Evolutionary conservation across 2,888 invertebrate species (phyloP).

Genomic region (Nebria salina): DNA sequence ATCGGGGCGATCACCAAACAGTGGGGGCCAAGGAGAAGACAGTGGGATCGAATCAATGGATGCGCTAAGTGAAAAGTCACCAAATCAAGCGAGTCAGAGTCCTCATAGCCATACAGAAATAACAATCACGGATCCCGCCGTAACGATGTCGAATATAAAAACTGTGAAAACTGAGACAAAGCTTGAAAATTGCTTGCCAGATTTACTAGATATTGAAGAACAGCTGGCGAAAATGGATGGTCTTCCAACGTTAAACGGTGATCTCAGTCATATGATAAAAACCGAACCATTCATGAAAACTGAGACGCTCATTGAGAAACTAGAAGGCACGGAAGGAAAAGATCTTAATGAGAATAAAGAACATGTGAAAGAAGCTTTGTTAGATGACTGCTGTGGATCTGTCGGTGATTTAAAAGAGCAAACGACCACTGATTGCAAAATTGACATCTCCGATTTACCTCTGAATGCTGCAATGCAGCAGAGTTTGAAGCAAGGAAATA

Average conservation of each 20-base stretch:
- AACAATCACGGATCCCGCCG: conserved; percentile 54
- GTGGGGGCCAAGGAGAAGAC: conserved; percentile 78
- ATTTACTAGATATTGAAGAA: conserved; percentile 74
- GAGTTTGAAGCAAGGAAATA: conserved; percentile 53
- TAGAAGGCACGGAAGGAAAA: conserved; percentile 49
- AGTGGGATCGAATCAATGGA: conserved; percentile 95
- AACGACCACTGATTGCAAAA: conserved; percentile 48
- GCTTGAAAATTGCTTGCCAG: conserved; percentile 63
- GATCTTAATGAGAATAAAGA: conserved; percentile 58
- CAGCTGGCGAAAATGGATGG: conserved; percentile 77
- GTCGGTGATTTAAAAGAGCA: conserved; percentile 26
- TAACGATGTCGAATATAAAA: conserved; percentile 46
- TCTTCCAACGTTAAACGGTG: conserved; percentile 63
- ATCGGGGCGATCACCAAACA: conserved; percentile 59
- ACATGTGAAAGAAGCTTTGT: conserved; percentile 50
- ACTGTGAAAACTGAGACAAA: conserved; percentile 47
- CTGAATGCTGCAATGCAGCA: conserved; percentile 58
- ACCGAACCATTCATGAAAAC: conserved; percentile 45
- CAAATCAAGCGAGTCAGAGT: conserved; percentile 85
- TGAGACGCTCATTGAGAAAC: conserved; percentile 44
- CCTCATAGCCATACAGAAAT: conserved; percentile 67
- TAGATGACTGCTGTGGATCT: conserved; percentile 59
- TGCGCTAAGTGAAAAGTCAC: conserved; percentile 89
- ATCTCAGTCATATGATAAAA: conserved; percentile 48
- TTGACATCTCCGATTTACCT: conserved; percentile 44